Evolutionary conservation across 1,140 invertebrate species (phyloP).

Genomic region (Drosophila truncata): DNA sequence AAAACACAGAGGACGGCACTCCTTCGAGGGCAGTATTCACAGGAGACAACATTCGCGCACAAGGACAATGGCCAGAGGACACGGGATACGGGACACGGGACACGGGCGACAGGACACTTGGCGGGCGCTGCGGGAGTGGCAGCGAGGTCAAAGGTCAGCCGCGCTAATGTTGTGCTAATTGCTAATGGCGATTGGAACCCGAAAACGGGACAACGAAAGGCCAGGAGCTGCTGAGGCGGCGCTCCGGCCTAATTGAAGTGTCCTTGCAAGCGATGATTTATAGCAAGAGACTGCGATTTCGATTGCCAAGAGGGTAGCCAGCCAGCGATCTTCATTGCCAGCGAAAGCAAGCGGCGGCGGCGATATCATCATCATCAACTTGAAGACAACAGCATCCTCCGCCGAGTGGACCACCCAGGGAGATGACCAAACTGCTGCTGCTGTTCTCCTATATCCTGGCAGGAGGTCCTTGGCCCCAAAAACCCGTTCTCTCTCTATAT

Average conservation of each 20-base stretch:
- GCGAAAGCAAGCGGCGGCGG: slow-evolving; percentile 36
- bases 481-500: slow-evolving; percentile 2
- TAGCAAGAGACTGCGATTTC: slow-evolving; percentile 24
- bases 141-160: slow-evolving; percentile 81
- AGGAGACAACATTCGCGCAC: slow-evolving; percentile 39
- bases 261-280: slow-evolving; percentile 60
- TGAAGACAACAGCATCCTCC: slow-evolving; percentile 27
- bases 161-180: slow-evolving; percentile 81
- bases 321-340: slow-evolving; percentile 40
- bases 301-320: slow-evolving; percentile 24
- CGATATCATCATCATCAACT: slow-evolving; percentile 1
- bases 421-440: slow-evolving; percentile 29
- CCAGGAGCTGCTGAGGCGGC: slow-evolving; percentile 55
- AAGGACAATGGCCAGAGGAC: slow-evolving; percentile 60
- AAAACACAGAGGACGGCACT: slow-evolving; percentile 58
- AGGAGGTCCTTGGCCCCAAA: slow-evolving; percentile 56
- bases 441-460: slow-evolving; percentile 57
- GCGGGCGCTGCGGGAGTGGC: slow-evolving; percentile 63
- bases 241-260: slow-evolving; percentile 75
- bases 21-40: slow-evolving; percentile 17
- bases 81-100: slow-evolving; percentile 21
- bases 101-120: slow-evolving; percentile 30
- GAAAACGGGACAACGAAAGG: slow-evolving; percentile 22
- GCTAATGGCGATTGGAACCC: slow-evolving; percentile 73
- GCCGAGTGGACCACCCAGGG: slow-evolving; percentile 59